Evolutionary conservation across 1,140 invertebrate genomes (phyloP), one percentile per base, ranked within the genome.

Genomic region (Andrena cerasifolii): DNA sequence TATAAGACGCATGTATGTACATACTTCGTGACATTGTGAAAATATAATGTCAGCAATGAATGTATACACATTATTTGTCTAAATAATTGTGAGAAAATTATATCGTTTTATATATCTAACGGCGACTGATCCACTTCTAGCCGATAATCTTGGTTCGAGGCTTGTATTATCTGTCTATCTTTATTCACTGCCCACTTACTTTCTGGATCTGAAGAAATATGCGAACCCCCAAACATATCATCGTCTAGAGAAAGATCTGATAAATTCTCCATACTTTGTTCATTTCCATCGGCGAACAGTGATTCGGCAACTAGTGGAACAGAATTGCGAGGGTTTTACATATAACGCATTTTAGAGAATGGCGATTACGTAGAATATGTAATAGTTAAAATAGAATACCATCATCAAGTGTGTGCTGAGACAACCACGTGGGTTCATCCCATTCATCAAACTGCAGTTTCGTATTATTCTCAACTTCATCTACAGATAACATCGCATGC

Each of bases 121-220:
- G 79, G 82, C 40, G 89, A 88, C 86, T 93, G 93, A 87, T 94
- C 93, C 12, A 93, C 91, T 88, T 93, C 93, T 2, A 92, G 92
- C 54, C 92, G 83, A 73, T 86, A 90, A 68, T 93, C 92, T 0
- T 81, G 61, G 66, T 66, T 84, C 0, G 67, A 43, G 63, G 43
- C 54, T 71, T 68, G 71, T 24, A 33, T 68, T 40, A 59, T 68
- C 66, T 83, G 65, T 56, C 76, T 61, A 40, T 86, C 75, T 86
- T 90, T 92, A 18, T 88, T 89, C 43, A 92, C 89, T n/a, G 88
- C 90, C 94, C 94, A 95, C 78, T 95, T 94, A 33, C 94, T 94
- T 87, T 94, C 94, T 1, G 94, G 93, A 88, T 94, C 94, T 1
- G 94, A 94, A 83, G 94, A 94, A 49, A 94, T 90, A 70, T 92